Evolutionary conservation across 2,888 invertebrate genomes (phyloP), one percentile per base, ranked within the genome.

Genomic region (Lasiommata megera): DNA sequence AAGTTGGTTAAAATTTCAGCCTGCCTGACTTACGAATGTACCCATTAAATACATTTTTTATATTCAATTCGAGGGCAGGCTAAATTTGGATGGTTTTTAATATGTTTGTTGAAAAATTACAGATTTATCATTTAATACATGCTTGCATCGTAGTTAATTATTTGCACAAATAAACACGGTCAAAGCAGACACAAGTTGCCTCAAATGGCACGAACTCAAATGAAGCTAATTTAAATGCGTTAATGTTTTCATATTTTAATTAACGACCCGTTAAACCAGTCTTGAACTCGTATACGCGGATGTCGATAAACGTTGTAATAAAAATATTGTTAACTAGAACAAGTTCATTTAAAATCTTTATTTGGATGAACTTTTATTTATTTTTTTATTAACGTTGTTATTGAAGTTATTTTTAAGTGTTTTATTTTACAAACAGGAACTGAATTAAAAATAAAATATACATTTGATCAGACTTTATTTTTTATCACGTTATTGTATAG

Each of bases 231-330:
- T 40, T 18, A 40, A 16, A 40, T 41, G 11, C 18, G 41, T 12
- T 41, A 6, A 23, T n/a, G 18, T 18, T 12, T 23, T 43, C 23
- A 5, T 43, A 23, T 23, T 8, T 43, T 43, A 29, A 44, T 44
- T 44, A 44, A 44, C 18, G n/a, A 41, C 43, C 3, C n/a, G 43
- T 29, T 44, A 9, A 44, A 44, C 29, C 44, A 9, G 44, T 44
- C 29, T 11, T 23, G n/a, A n/a, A n/a, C n/a, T n/a, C n/a, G 7
- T 23, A n/a, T 23, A 43, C 12, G 43, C 29, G 44, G 28, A 29
- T 44, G 9, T 29, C 18, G 43, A 43, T 43, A 43, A 43, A 43
- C n/a, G 18, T 43, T 44, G 12, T 44, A 44, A 43, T 29, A 29
- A 16, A 23, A 18, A 12, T 44, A 14, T 44, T 5, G 6, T 5